These are phyloP conservation scores for Leptinotarsa peninsularis DNA, from an alignment of 2,888 invertebrate species.

Conservation along the genomic window DNA sequence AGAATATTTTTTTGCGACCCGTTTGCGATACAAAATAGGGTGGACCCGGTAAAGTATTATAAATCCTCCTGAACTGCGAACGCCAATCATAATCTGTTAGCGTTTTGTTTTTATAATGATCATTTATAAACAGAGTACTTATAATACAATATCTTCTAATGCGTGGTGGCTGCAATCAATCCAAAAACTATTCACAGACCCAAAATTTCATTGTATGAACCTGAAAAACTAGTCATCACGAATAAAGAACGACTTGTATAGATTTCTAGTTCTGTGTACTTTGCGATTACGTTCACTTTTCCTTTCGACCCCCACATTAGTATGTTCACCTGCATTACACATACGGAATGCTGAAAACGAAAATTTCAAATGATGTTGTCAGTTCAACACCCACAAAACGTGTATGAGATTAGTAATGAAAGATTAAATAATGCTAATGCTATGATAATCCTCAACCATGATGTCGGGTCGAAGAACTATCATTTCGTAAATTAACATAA, in stretches of 20 bases:
- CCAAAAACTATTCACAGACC: neutral
- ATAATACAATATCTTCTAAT: neutral
- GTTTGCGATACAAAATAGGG: too few species aligned
- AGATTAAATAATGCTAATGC: slow-evolving; percentile 20
- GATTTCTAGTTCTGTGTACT: slow-evolving; percentile 11
- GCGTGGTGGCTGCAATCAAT: neutral
- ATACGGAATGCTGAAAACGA: slow-evolving; percentile 9
- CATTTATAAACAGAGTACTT: too few species aligned
- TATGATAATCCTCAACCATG: slow-evolving; percentile 3
- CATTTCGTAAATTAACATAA: slow-evolving; percentile 10
- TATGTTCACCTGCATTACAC: neutral
- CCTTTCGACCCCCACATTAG: slow-evolving; percentile 16
- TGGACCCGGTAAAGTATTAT: too few species aligned
- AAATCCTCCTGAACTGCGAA: too few species aligned
- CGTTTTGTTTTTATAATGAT: too few species aligned
- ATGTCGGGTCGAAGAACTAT: slow-evolving; percentile 13
- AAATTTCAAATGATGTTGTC: neutral
- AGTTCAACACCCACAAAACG: slow-evolving; percentile 7
- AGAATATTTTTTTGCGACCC: too few species aligned
- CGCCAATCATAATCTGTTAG: too few species aligned
- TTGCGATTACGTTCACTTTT: slow-evolving; percentile 9
- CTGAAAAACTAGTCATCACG: slow-evolving; percentile 19
- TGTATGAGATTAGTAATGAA: slow-evolving; percentile 12
- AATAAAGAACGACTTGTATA: neutral
- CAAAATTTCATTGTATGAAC: slow-evolving; percentile 4